A percentile compares a stretch with the other conserved stretches of the same genome.
Evolutionary conservation across 2,113 vertebrate species (phyloP).

Genomic region (Apus apus): DNA sequence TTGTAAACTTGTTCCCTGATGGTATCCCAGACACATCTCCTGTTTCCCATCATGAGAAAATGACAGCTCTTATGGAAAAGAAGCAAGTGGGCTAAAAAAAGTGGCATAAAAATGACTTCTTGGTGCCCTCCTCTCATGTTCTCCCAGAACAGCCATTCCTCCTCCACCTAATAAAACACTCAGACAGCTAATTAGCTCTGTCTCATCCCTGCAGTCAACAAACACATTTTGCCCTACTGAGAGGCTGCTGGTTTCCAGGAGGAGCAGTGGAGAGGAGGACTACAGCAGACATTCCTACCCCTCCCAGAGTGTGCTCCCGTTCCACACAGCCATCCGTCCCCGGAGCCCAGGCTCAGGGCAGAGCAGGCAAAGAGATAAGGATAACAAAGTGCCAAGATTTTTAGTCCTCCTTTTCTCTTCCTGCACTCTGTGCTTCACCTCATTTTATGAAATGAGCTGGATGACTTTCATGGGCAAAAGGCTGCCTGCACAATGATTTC

Average conservation of each 20-base stretch:
- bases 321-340: neutral
- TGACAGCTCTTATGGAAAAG: neutral
- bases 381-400: neutral
- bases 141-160: neutral
- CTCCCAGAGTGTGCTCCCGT: neutral
- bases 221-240: neutral
- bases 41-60: neutral
- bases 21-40: neutral
- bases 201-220: neutral
- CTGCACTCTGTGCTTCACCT: neutral
- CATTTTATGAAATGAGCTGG: neutral
- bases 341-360: neutral
- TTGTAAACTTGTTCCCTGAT: neutral
- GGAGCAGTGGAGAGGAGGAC: neutral
- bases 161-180: neutral
- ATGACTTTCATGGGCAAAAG: conserved; percentile 26
- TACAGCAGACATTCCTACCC: neutral
- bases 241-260: neutral
- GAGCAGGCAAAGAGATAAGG: neutral
- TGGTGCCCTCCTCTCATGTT: neutral
- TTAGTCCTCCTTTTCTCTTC: neutral
- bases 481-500: conserved; percentile 11
- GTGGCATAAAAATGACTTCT: neutral
- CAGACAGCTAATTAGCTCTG: neutral
- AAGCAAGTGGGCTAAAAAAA: neutral